A percentile compares a stretch with the other conserved stretches of the same genome.
Evolutionary conservation across 2,888 invertebrate species (phyloP).

Genomic region (Thysanoteuthis rhombus): DNA sequence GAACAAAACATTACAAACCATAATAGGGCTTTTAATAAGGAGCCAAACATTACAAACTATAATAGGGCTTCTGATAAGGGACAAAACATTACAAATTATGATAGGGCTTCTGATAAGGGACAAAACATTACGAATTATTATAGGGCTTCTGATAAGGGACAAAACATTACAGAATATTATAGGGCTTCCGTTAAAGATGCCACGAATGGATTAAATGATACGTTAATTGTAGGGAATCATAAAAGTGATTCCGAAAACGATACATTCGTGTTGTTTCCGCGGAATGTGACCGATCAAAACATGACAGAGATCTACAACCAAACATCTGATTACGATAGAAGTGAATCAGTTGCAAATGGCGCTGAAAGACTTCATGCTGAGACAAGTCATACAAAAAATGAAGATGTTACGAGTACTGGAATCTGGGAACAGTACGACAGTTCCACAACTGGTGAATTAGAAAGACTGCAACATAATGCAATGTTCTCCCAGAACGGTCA

Average conservation of each 20-base stretch:
- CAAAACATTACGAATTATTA: no score
- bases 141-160: no score
- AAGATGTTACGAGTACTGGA: background rate
- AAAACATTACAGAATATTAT: no score
- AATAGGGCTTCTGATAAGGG: no score
- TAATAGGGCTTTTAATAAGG: no score
- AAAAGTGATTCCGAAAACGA: background rate
- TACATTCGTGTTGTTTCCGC: background rate
- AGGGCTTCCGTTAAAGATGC: no score
- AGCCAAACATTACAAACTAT: no score
- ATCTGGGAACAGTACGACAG: background rate
- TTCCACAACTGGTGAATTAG: background rate
- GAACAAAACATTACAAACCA: no score
- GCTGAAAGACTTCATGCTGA: background rate
- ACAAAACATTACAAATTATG: no score
- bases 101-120: no score
- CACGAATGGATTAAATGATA: no score
- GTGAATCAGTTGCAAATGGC: background rate
- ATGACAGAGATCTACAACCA: background rate
- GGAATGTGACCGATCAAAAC: background rate
- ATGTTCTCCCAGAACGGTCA: background rate
- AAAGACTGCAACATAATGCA: background rate
- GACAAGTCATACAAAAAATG: background rate
- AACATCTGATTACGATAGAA: background rate
- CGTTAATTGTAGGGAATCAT: no score